Base-by-base conservation (phyloP, 2,888 invertebrate genomes). In the Spialia ferax region DNA sequence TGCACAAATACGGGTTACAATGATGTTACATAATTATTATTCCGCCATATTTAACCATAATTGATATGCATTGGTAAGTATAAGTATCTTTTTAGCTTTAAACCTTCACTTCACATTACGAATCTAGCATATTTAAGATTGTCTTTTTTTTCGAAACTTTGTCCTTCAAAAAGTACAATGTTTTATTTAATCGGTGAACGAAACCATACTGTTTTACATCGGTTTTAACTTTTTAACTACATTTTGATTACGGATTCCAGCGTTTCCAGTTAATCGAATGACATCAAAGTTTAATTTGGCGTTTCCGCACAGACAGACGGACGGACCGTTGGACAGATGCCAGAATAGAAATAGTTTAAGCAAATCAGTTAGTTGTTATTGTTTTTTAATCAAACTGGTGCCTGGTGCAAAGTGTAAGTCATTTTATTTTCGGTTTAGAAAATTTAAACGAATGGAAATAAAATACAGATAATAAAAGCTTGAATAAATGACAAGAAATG, bases 321-420 rank as follows among this genome's bases (percentile, higher is more conserved):
- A 45, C 45, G 45, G 74, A 71, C 73, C 74, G 73, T 74, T 77
- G 77, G 82, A 77, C 69, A 64, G 61, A 35, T 52, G 77, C 82
- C 82, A 82, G 79, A 74, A 75, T 79, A 75, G 78, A 81, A 82
- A 81, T 80, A 82, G 82, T 81, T 76, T 76, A 22, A 63, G 62
- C 74, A 74, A 75, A 74, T 75, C 77, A 72, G 75, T 73, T 75
- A 72, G 74, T 68, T 68, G 71, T 75, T 78, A 76, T 77, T 79
- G 77, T 78, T 68, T 77, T 75, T 59, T 15, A 52, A 65, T 59
- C 38, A 55, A 55, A 63, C 42, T 11, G 20, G 11, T 22, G 13
- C 22, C 3, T 22, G 8, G 8, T 22, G 11, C 1, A 22, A 42
- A n/a, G 2, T 22, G 11, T 50, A 38, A 38, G n/a, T 38, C 13